Evolutionary conservation across 2,888 invertebrate species (phyloP), one percentile per base, ranked within the genome.

Genomic region (Pasiphila rectangulata): DNA sequence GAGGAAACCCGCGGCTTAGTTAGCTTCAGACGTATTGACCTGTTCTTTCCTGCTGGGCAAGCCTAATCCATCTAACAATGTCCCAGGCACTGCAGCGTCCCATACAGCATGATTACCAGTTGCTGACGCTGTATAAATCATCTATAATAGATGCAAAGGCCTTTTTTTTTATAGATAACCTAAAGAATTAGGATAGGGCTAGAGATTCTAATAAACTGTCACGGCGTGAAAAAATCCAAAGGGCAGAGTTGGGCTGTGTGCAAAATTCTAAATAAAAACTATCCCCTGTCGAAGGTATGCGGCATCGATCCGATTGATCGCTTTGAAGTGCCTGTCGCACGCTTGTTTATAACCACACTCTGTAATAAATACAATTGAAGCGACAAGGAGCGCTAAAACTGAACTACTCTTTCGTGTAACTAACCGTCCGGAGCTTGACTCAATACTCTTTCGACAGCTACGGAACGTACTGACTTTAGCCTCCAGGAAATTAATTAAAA

Each of bases 311-410:
- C 75, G 69, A 83, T 87, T 75, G 84, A 85, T 81, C 76, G 73
- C 87, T 87, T 88, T 88, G 87, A 88, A 77, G 86, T 85, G 61
- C 56, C 72, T 75, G 76, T 81, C 79, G 72, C 59, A 61, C 60
- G 73, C 70, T 75, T 81, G 83, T 81, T 86, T 84, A 83, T 79
- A 83, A 81, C 76, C 71, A 69, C 75, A 72, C 74, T 75, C 75
- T 80, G 83, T 80, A 86, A 84, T 86, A 87, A 85, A 88, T 87
- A 87, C 84, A 87, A 84, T 86, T 80, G 78, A 83, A 82, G 77
- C 82, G 80, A 80, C 81, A 80, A 71, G 73, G 69, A 73, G 72
- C 74, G 72, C 72, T 65, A 68, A 70, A 32, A 32, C 32, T 16
- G 17, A 32, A 32, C 17, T 32, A 32, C 13, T n/a, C n/a, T n/a